phyloP scores from a whole-genome alignment of 2,888 invertebrate species.

The Thera britannica region DNA sequence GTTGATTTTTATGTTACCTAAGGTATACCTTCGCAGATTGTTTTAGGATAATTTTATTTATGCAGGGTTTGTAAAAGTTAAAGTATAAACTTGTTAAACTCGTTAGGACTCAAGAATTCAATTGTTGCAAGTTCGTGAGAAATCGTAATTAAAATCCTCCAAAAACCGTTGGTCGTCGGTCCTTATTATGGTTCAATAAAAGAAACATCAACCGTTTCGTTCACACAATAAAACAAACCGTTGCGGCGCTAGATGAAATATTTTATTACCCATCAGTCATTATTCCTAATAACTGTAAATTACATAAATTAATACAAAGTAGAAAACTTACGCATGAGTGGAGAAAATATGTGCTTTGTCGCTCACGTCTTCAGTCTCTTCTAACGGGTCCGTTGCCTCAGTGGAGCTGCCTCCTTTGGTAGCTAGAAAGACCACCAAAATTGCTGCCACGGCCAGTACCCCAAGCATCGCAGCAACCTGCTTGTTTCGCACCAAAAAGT shows the following conservation, averaged over 20 bases:
- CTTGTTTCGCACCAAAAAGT: slow-evolving; percentile 73
- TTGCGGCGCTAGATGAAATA: slow-evolving; percentile 2
- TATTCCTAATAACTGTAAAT: not conserved
- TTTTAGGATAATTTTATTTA: not conserved
- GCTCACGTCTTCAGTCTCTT: slow-evolving; percentile 72
- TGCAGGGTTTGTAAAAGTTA: not conserved
- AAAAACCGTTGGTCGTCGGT: slow-evolving; percentile 24
- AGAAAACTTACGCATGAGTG: slow-evolving; percentile 63
- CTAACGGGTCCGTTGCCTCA: slow-evolving; percentile 46
- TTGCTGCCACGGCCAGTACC: slow-evolving; percentile 63
- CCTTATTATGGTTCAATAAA: slow-evolving; percentile 24
- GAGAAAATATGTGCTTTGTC: slow-evolving; percentile 67
- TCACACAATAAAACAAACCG: slow-evolving; percentile 25
- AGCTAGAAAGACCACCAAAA: slow-evolving; percentile 66
- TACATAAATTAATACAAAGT: not conserved
- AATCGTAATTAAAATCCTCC: slow-evolving; percentile 22
- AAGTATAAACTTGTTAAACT: not conserved
- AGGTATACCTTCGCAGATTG: slow-evolving; percentile 2
- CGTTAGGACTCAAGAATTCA: slow-evolving; percentile 6
- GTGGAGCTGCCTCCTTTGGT: slow-evolving; percentile 59
- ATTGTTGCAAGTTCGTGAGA: slow-evolving; percentile 25
- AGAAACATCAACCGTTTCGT: slow-evolving; percentile 19
- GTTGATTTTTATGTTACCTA: slow-evolving; percentile 5
- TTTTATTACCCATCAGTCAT: slow-evolving; percentile 2
- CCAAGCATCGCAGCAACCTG: slow-evolving; percentile 77